Conservation (phyloP, 2,113 vertebrate species). For the Gracilinanus agilis region DNA sequence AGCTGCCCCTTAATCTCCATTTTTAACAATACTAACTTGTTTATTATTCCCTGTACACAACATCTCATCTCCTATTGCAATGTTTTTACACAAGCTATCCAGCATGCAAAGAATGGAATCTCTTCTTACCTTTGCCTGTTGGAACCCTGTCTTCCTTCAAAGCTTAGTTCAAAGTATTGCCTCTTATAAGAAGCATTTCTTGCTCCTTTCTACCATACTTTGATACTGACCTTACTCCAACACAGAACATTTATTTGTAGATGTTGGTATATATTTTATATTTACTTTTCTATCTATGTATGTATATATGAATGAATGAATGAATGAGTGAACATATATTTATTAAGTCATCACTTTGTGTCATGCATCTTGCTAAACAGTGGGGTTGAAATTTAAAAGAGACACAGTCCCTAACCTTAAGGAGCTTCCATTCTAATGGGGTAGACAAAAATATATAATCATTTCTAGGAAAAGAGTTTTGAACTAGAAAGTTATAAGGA, state of each 20-base stretch:
- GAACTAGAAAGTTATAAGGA: neutral
- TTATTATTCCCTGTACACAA: neutral
- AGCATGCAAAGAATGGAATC: neutral
- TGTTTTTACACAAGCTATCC: neutral
- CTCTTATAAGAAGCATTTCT: neutral
- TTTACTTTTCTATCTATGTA: neutral
- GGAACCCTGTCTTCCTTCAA: neutral
- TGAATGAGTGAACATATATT: too few species aligned
- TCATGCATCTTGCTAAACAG: neutral
- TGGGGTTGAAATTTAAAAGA: neutral
- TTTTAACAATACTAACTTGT: neutral
- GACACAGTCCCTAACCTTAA: neutral
- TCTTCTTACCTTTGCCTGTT: neutral
- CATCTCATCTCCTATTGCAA: neutral
- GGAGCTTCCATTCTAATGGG: neutral
- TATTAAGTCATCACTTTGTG: neutral
- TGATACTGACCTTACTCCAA: neutral
- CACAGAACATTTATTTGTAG: neutral
- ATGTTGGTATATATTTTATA: neutral
- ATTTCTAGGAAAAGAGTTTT: neutral
- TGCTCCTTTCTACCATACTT: neutral
- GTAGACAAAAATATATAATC: neutral
- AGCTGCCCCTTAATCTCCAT: neutral
- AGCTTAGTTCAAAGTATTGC: neutral
- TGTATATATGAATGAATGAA: neutral